Evolutionary conservation across 2,113 vertebrate species (phyloP).

Genomic region (Lutjanus erythropterus): DNA sequence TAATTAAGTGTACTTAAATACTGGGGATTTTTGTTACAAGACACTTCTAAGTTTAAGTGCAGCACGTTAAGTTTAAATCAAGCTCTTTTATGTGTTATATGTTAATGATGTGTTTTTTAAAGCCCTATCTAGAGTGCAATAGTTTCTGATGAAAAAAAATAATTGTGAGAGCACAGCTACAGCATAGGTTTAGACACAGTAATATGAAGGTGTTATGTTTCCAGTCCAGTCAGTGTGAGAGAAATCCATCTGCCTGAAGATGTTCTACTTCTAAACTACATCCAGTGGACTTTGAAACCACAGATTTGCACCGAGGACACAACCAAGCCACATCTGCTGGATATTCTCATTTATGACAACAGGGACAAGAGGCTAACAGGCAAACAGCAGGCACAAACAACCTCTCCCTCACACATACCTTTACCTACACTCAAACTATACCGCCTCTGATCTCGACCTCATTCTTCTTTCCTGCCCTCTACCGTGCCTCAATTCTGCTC

Average conservation of each 20-base stretch:
- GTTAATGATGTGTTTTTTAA: too few relatives aligned
- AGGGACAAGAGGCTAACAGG: conserved; percentile 26
- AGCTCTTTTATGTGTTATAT: too few relatives aligned
- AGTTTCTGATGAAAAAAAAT: too few relatives aligned
- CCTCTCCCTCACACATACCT: conserved; percentile 17
- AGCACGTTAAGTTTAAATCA: too few relatives aligned
- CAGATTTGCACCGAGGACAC: conserved; percentile 15
- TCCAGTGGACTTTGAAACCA: conserved; percentile 2
- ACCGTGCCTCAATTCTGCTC: background rate
- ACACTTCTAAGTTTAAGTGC: too few relatives aligned
- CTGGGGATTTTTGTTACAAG: too few relatives aligned
- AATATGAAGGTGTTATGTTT: background rate
- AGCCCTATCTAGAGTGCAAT: too few relatives aligned
- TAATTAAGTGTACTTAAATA: too few relatives aligned
- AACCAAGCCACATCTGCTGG: conserved; percentile 15
- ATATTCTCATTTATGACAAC: conserved; percentile 33
- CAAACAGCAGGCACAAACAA: conserved; percentile 25
- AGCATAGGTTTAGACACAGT: background rate
- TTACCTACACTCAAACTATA: conserved; percentile 10
- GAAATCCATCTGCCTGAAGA: background rate
- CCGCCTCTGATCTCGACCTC: background rate
- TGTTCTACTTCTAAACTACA: background rate
- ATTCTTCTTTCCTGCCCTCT: conserved; percentile 7
- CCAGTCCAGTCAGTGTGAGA: conserved; percentile 3
- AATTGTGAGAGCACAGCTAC: too few relatives aligned